Evolutionary conservation across 2,113 vertebrate genomes (phyloP), one percentile per base, ranked within the genome.

Genomic region (Leptobrachium leishanense): DNA sequence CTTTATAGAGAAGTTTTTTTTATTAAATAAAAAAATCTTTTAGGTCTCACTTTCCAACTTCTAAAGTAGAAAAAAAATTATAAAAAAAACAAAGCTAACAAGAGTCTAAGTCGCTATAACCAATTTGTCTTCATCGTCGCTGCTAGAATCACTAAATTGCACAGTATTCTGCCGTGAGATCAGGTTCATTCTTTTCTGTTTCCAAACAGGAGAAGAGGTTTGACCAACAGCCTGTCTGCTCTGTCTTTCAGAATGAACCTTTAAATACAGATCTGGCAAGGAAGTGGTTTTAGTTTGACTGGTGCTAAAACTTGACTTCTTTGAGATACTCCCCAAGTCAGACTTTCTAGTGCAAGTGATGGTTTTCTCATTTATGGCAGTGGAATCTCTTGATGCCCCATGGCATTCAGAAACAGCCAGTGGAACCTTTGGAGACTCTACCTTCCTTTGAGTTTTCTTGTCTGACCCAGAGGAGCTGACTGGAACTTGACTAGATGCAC

Each of bases 71-170:
- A 92, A 93, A 93, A 70, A 59, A 55, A 87, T 82, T 54, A 88
- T 90, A 88, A 89, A 89, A 90, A 88, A 82, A 84, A 68, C 81
- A 46, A 68, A 55, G 15, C 11, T 41, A 46, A 39, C 44, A 54
- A 84, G 77, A 71, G 84, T 68, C 94, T 93, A 98, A 89, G 97
- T 98, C 42, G 95, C 97, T 83, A 99, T 99, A 79, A 99, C 91
- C 6, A 98, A 94, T 88, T 95, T 92, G 91, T 96, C 98, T 87
- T 98, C 97, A 6, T 98, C 98, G 39, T 98, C 96, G 42, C 97
- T 98, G 81, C 97, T 97, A 76, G 88, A 93, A 31, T 98, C 95
- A 0, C 95, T 95, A 83, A 94, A 92, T 82, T 94, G 95, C 62
- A 93, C 87, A 0, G 80, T 82, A 64, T 81, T 90, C 82, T 89